These are phyloP conservation scores for Pristionchus arcanus DNA, from an alignment of 2,888 invertebrate genomes.

Conservation along the genomic window DNA sequence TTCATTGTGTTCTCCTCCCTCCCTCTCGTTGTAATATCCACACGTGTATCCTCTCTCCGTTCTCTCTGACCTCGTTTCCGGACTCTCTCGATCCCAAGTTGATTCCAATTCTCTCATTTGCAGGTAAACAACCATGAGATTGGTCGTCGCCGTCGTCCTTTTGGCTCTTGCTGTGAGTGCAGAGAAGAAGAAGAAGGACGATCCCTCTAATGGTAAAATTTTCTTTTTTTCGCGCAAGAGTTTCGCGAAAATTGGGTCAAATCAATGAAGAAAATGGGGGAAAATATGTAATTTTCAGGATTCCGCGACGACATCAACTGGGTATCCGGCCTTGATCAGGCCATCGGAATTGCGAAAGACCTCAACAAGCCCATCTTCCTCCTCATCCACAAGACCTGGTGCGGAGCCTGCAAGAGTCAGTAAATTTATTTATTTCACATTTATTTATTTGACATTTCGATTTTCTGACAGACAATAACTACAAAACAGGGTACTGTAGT, in stretches of 20 bases:
- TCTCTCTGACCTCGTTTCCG: constrained; percentile 55
- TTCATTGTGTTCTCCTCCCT: constrained; percentile 15
- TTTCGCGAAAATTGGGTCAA: not conserved
- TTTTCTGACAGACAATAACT: too few relatives aligned
- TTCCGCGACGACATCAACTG: constrained; percentile 77
- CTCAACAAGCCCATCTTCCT: constrained; percentile 80
- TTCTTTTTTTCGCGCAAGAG: too few relatives aligned
- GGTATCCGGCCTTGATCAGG: constrained; percentile 72
- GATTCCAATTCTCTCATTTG: constrained; percentile 20
- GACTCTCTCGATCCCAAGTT: constrained; percentile 26
- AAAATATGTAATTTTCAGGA: constrained; percentile 62
- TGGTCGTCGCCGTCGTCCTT: not conserved
- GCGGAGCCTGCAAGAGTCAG: constrained; percentile 81
- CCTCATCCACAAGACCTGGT: constrained; percentile 82
- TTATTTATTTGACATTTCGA: too few relatives aligned
- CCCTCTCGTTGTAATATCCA: constrained; percentile 34
- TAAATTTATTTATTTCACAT: not conserved
- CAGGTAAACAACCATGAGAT: constrained; percentile 40
- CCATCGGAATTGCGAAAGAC: constrained; percentile 74
- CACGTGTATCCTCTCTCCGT: constrained; percentile 48
- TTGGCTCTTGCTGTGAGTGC: not conserved
- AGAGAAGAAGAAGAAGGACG: constrained; percentile 50
- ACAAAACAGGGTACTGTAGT: not conserved
- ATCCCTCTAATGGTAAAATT: not conserved
- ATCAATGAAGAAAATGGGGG: not conserved